Percentiles rank a stretch among this genome's conserved stretches.
Conservation (phyloP, 2,888 invertebrate genomes). For the Pammene aurita region DNA sequence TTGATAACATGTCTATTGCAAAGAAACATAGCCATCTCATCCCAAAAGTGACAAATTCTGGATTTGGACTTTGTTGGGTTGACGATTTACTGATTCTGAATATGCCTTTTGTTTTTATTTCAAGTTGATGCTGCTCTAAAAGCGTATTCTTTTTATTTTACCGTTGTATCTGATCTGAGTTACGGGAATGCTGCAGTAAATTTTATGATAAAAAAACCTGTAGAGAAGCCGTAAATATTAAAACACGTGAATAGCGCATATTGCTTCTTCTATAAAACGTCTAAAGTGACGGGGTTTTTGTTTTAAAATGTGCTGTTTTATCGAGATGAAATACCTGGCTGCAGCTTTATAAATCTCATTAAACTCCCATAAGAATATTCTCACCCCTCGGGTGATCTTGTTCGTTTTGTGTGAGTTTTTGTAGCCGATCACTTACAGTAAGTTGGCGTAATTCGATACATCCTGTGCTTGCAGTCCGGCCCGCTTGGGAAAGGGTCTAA, state of each 20-base stretch:
- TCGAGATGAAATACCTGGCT: slow-evolving; percentile 59
- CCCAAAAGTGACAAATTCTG: too few species aligned
- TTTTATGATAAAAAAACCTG: slow-evolving; percentile 3
- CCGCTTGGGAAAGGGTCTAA: slow-evolving; percentile 50
- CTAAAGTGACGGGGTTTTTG: not conserved
- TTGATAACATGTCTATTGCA: too few species aligned
- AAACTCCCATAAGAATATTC: slow-evolving; percentile 73
- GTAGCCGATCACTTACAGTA: slow-evolving; percentile 78
- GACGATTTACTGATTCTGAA: too few species aligned
- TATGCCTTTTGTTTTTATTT: too few species aligned
- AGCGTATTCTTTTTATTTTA: too few species aligned
- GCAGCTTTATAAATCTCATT: slow-evolving; percentile 80
- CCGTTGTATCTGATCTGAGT: not conserved
- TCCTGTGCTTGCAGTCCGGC: slow-evolving; percentile 65
- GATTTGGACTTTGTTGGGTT: too few species aligned
- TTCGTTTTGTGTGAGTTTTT: slow-evolving; percentile 67
- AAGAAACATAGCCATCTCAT: too few species aligned
- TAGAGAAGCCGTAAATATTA: slow-evolving; percentile 23
- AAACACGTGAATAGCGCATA: slow-evolving; percentile 16
- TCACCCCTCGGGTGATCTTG: slow-evolving; percentile 66
- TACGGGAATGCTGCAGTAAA: not conserved
- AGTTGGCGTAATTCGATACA: slow-evolving; percentile 78
- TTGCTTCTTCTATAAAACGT: not conserved
- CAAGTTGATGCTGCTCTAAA: too few species aligned
- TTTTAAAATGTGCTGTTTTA: slow-evolving; percentile 5